These are phyloP conservation scores for Aromia moschata DNA, from an alignment of 2,888 invertebrate genomes.

Conservation along the genomic window DNA sequence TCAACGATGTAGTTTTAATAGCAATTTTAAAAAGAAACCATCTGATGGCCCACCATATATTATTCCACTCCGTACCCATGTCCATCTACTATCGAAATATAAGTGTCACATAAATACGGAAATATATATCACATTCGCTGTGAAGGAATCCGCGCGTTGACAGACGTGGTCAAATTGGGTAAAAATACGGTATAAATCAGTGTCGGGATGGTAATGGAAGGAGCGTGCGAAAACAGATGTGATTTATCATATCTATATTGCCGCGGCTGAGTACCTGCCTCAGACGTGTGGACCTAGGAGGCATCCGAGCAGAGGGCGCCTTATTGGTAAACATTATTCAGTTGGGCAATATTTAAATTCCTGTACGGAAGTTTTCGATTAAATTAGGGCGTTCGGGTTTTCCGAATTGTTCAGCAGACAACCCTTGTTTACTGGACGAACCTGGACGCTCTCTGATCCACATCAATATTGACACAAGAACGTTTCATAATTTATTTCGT, in stretches of 20 bases:
- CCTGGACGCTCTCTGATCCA: too few relatives aligned
- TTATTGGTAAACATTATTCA: constrained; percentile 55
- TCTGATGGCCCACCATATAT: too few relatives aligned
- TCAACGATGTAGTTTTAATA: too few relatives aligned
- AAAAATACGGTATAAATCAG: constrained; percentile 58
- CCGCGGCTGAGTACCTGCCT: constrained; percentile 40
- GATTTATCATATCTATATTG: constrained; percentile 54
- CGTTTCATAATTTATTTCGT: neutral
- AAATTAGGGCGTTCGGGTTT: constrained; percentile 10
- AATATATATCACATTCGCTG: constrained; percentile 23
- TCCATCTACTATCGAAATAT: constrained; percentile 8
- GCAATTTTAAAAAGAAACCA: too few relatives aligned
- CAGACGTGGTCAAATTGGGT: constrained; percentile 59
- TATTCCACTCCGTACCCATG: too few relatives aligned
- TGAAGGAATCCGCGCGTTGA: constrained; percentile 34
- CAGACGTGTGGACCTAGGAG: constrained; percentile 48
- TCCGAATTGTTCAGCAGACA: neutral
- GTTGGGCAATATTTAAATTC: constrained; percentile 16
- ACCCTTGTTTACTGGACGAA: neutral
- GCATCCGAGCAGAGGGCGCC: constrained; percentile 43
- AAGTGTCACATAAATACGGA: constrained; percentile 24
- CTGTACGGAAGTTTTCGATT: constrained; percentile 8
- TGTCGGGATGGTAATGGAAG: constrained; percentile 57
- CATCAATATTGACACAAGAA: neutral
- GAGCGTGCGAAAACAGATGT: constrained; percentile 57